These are phyloP conservation scores for Neosilurus hyrtlii DNA, from an alignment of 2,797 vertebrate genomes.

Conservation along the genomic window DNA sequence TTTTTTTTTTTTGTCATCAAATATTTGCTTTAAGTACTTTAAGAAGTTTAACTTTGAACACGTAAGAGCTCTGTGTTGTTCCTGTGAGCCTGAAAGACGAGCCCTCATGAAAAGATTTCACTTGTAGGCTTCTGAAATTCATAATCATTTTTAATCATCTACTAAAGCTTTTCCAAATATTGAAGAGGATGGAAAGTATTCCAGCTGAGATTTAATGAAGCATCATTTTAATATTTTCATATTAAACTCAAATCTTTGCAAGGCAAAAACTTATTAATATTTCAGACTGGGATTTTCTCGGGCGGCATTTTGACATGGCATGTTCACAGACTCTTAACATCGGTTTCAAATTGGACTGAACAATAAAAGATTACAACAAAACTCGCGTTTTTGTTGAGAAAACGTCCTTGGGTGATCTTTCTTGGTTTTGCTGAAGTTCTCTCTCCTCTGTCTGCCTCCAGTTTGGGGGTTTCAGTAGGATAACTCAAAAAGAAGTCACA, in stretches of 20 bases:
- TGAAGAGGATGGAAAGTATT: slow-evolving; percentile 8
- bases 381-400: background rate
- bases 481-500: no score
- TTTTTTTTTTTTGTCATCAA: slow-evolving; percentile 12
- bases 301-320: background rate
- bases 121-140: background rate
- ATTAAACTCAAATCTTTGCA: slow-evolving; percentile 18
- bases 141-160: slow-evolving; percentile 11
- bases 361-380: background rate
- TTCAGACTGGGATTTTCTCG: background rate
- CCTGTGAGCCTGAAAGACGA: background rate
- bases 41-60: slow-evolving; percentile 4
- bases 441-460: no score
- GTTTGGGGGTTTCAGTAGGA: no score
- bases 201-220: background rate
- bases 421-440: no score
- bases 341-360: background rate
- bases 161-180: slow-evolving; percentile 33
- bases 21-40: slow-evolving; percentile 24
- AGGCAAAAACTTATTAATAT: slow-evolving; percentile 7
- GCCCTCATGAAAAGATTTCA: background rate
- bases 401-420: background rate
- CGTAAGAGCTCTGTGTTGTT: background rate
- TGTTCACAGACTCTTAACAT: background rate
- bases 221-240: slow-evolving; percentile 21